phyloP scores from a whole-genome alignment of 2,888 invertebrate species.

The Digitonthophagus gazella region DNA sequence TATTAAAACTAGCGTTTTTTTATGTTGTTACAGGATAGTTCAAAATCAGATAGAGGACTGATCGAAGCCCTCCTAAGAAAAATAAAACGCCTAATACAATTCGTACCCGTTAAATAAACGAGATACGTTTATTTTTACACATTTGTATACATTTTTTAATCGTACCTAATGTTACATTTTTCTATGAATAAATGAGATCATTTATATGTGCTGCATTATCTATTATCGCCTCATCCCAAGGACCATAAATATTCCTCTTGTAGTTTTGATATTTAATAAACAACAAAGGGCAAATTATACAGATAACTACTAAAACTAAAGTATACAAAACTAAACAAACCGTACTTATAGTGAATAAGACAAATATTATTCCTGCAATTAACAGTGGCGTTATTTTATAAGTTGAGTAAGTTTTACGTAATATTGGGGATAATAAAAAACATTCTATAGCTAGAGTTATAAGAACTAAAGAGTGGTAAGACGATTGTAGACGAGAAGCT shows the following conservation, averaged over 20 bases:
- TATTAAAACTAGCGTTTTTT: conserved; percentile 22
- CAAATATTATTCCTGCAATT: conserved; percentile 54
- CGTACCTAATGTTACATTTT: conserved; percentile 20
- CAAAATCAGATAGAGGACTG: conserved; percentile 66
- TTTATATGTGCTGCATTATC: conserved; percentile 59
- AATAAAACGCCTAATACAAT: conserved; percentile 77
- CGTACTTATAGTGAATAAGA: conserved; percentile 58
- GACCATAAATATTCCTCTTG: conserved; percentile 93
- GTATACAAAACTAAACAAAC: conserved; percentile 63
- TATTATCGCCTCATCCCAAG: conserved; percentile 94
- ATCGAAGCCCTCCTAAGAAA: conserved; percentile 73
- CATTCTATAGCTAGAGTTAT: conserved; percentile 85
- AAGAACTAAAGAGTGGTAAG: conserved; percentile 84
- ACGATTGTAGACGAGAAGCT: conserved; percentile 83
- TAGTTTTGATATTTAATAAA: conserved; percentile 75
- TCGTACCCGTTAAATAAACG: conserved; percentile 61
- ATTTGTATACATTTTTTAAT: conserved; percentile 22
- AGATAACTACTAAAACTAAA: conserved; percentile 61
- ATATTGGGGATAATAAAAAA: conserved; percentile 85
- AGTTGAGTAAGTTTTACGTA: conserved; percentile 62
- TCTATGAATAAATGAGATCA: conserved; percentile 33
- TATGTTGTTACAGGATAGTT: conserved; percentile 58
- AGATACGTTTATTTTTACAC: conserved; percentile 28
- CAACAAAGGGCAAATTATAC: conserved; percentile 69
- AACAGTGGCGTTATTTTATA: conserved; percentile 57